These are phyloP conservation scores for Lymantria dispar DNA, from an alignment of 2,888 invertebrate species.

Conservation along the genomic window DNA sequence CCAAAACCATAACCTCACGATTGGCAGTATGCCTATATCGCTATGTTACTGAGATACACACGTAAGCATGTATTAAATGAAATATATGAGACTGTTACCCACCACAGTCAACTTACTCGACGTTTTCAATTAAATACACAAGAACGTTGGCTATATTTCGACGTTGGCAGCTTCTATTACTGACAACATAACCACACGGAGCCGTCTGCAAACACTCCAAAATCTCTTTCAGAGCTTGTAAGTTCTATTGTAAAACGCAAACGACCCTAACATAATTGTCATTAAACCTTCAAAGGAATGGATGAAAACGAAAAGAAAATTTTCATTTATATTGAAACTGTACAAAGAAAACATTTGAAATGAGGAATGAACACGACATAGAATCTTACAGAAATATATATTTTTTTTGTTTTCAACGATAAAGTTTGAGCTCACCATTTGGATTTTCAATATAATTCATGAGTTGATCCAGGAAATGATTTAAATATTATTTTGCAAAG, in stretches of 20 bases:
- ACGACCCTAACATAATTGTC: constrained; percentile 2
- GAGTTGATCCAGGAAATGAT: too few relatives aligned
- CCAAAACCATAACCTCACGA: too few relatives aligned
- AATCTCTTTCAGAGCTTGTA: not conserved
- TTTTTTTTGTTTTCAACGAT: too few relatives aligned
- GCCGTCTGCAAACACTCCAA: not conserved
- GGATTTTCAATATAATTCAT: too few relatives aligned
- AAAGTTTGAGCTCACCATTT: too few relatives aligned
- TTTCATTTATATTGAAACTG: constrained; percentile 23
- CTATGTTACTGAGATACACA: too few relatives aligned
- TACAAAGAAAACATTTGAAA: constrained; percentile 13
- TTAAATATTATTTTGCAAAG: too few relatives aligned
- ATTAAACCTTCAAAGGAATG: constrained; percentile 6
- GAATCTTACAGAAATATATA: constrained; percentile 1
- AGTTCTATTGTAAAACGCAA: constrained; percentile 5
- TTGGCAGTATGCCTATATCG: too few relatives aligned
- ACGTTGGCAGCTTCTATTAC: not conserved
- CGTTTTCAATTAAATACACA: not conserved
- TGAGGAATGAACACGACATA: constrained; percentile 7
- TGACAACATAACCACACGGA: not conserved
- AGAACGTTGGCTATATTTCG: not conserved
- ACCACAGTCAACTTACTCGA: not conserved
- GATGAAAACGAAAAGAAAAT: constrained; percentile 17
- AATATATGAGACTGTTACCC: too few relatives aligned
- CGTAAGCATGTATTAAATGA: too few relatives aligned